Percentiles rank a stretch among this genome's conserved stretches.
These are phyloP conservation scores for Calonectris borealis DNA, from an alignment of 2,113 vertebrate species.

Conservation along the genomic window DNA sequence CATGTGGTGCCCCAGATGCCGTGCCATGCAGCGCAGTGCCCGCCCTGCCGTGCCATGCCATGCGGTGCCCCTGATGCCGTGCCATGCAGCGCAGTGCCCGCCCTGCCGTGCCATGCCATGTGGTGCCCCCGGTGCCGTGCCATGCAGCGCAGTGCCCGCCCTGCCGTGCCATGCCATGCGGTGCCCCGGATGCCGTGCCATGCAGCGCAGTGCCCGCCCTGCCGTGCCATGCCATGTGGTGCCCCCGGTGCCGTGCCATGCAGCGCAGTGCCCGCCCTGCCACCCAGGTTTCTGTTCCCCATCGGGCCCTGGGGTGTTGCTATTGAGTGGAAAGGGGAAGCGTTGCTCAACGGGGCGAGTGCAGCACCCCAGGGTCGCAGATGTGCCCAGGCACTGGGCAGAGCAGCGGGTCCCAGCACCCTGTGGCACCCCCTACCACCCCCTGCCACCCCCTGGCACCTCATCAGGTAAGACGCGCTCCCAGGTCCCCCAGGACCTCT, in stretches of 20 bases:
- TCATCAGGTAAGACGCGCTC: accelerated
- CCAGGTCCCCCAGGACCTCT: neutral
- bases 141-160: neutral
- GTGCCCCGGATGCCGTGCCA: neutral
- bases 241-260: neutral
- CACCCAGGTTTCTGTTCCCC: neutral
- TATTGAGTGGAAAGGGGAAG: neutral
- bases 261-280: neutral
- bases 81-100: neutral
- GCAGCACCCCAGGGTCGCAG: neutral
- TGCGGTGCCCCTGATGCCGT: neutral
- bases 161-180: too few species aligned
- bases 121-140: neutral
- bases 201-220: neutral
- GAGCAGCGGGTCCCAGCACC: accelerated
- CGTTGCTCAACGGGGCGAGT: accelerated
- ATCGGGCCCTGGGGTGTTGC: accelerated
- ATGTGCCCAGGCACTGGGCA: neutral
- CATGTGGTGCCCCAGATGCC: too few species aligned
- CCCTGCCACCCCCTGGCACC: neutral
- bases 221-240: neutral
- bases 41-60: too few species aligned
- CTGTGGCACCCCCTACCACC: neutral
- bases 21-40: neutral
- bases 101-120: neutral